phyloP scores from a whole-genome alignment of 2,888 invertebrate species.

The Agrochola macilenta region DNA sequence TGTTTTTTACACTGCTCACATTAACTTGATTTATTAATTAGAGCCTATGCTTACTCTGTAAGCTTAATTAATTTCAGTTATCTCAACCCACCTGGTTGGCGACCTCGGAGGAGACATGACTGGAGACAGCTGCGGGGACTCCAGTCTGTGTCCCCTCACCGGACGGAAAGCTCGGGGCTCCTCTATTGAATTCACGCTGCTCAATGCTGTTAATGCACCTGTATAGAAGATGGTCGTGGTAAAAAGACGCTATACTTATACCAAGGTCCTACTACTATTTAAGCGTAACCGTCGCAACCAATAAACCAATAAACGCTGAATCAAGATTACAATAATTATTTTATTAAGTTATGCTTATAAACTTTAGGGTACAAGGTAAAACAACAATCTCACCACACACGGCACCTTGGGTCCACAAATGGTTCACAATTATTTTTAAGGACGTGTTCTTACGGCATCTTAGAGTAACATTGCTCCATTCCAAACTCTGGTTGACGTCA shows the following conservation, averaged over 20 bases:
- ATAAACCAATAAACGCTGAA: background rate
- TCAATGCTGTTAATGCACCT: slow-evolving; percentile 86
- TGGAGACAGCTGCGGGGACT: slow-evolving; percentile 84
- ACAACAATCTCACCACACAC: background rate
- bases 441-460: background rate
- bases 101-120: slow-evolving; percentile 81
- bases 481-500: background rate
- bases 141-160: slow-evolving; percentile 81
- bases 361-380: background rate
- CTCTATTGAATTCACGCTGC: slow-evolving; percentile 83
- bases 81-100: slow-evolving; percentile 79
- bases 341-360: background rate
- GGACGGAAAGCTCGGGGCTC: slow-evolving; percentile 88
- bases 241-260: background rate
- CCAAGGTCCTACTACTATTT: background rate
- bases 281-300: background rate
- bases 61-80: background rate
- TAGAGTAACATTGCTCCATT: background rate
- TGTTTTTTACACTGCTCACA: background rate
- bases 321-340: background rate
- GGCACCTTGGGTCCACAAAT: background rate
- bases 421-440: background rate
- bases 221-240: background rate
- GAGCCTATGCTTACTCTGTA: background rate
- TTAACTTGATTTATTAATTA: background rate